Evolutionary conservation across 2,888 invertebrate genomes (phyloP).

Genomic region (Epinotia nisella): DNA sequence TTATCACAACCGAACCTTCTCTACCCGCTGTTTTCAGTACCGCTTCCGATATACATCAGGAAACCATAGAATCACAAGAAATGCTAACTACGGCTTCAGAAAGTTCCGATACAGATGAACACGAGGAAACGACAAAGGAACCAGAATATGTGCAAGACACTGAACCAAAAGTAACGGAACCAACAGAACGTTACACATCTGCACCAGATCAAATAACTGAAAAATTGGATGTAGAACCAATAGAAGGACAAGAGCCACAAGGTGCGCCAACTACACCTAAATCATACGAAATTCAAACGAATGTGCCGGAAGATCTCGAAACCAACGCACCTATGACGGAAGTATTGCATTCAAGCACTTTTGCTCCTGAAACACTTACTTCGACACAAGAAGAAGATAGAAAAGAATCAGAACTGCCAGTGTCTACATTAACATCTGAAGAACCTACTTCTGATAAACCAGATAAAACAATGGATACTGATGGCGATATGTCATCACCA

Average conservation of each 20-base stretch:
- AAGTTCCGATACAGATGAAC: conserved; percentile 17
- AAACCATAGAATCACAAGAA: conserved; percentile 22
- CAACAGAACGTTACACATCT: conserved; percentile 34
- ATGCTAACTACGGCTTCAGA: conserved; percentile 19
- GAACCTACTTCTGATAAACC: conserved; percentile 34
- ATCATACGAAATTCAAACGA: conserved; percentile 21
- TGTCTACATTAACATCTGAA: conserved; percentile 25
- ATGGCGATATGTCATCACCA: conserved; percentile 6
- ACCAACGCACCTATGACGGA: neutral
- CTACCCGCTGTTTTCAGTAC: neutral
- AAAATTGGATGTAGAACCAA: conserved; percentile 10
- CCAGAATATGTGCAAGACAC: conserved; percentile 26
- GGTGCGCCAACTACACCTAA: conserved; percentile 19
- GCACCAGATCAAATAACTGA: conserved; percentile 33
- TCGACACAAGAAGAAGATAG: conserved; percentile 34
- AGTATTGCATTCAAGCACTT: neutral
- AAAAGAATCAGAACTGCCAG: conserved; percentile 21
- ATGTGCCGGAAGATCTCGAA: neutral
- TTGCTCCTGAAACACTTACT: conserved; percentile 15
- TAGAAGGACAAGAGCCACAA: conserved; percentile 1
- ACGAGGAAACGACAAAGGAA: conserved; percentile 39
- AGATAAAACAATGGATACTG: conserved; percentile 24
- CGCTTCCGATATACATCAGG: conserved; percentile 12
- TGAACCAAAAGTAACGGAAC: conserved; percentile 43
- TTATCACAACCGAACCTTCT: conserved; percentile 12